Conservation (phyloP, 1,140 invertebrate genomes). For the Campoletis sonorensis region DNA sequence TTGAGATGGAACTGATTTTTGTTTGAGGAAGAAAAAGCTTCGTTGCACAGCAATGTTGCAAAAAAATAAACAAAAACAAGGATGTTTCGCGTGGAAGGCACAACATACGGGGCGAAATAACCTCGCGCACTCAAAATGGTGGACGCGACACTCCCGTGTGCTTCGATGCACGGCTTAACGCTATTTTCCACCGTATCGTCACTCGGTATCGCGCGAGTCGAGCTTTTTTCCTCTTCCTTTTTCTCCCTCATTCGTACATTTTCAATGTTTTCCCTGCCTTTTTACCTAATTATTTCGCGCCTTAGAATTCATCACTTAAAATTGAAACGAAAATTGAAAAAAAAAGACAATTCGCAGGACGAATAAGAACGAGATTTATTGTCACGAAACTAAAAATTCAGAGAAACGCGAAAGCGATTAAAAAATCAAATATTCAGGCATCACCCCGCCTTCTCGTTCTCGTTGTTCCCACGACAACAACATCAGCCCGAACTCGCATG, state of each 20-base stretch:
- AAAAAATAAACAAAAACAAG: background rate
- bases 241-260: background rate
- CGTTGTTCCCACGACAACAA: background rate
- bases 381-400: background rate
- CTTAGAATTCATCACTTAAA: background rate
- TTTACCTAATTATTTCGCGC: background rate
- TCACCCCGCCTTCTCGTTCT: background rate
- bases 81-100: slow-evolving; percentile 18
- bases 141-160: slow-evolving; percentile 71
- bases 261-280: background rate
- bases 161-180: slow-evolving; percentile 41
- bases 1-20: background rate
- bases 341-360: background rate
- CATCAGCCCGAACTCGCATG: background rate
- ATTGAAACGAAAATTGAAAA: too few species aligned
- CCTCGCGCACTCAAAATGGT: slow-evolving; percentile 74
- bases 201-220: slow-evolving; percentile 29
- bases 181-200: slow-evolving; percentile 49
- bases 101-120: slow-evolving; percentile 61
- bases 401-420: background rate
- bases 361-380: background rate
- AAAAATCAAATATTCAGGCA: background rate
- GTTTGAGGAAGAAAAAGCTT: background rate
- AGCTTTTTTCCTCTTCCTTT: slow-evolving; percentile 24
- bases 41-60: background rate